Conservation (phyloP, 2,888 invertebrate genomes). For the Sepioteuthis lessoniana region DNA sequence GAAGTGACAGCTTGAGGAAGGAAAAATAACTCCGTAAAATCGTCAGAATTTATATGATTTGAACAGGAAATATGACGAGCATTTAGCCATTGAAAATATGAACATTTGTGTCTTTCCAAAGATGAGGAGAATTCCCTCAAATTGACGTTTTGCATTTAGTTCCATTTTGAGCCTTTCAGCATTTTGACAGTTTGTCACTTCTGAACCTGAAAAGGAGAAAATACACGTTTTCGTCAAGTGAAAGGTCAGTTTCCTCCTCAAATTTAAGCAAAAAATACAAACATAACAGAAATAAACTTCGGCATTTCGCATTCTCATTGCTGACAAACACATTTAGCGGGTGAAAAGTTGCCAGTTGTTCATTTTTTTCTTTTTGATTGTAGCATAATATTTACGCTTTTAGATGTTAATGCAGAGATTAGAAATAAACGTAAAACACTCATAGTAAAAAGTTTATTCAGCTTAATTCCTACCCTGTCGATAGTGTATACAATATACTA, state of each 20-base stretch:
- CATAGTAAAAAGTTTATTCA: no score
- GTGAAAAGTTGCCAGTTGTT: not conserved
- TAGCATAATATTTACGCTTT: not conserved
- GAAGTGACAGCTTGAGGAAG: not conserved
- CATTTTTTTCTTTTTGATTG: not conserved
- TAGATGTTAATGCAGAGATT: not conserved
- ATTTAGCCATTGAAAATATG: not conserved
- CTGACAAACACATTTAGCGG: not conserved
- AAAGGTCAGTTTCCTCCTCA: not conserved
- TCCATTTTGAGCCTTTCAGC: not conserved
- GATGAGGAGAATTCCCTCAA: not conserved
- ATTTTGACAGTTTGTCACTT: slow-evolving; percentile 23
- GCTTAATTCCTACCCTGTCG: no score
- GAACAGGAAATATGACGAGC: not conserved
- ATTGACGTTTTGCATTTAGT: not conserved
- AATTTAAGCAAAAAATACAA: not conserved
- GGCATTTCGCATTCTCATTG: not conserved
- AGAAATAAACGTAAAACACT: no score
- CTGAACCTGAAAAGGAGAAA: not conserved
- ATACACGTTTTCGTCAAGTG: not conserved
- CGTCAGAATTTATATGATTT: slow-evolving; percentile 3
- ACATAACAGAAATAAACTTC: not conserved
- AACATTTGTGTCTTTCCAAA: not conserved
- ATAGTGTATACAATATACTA: no score
- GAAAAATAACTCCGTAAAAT: not conserved